Evolutionary conservation across 2,113 vertebrate genomes (phyloP), one percentile per base, ranked within the genome.

Genomic region (Collichthys lucidus): DNA sequence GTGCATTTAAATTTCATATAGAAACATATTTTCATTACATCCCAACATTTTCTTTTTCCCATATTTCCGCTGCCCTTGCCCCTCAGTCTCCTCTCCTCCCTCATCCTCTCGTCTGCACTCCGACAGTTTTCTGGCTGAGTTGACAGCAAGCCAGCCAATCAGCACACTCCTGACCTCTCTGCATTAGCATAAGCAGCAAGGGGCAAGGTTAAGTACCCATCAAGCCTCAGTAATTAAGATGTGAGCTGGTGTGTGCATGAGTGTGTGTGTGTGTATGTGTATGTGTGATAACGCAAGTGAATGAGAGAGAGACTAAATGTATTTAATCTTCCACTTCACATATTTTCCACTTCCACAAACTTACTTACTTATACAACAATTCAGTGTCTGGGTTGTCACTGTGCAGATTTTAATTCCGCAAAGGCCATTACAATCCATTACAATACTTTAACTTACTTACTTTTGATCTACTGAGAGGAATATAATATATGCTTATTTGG

Each of bases 121-220:
- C 20, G 16, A 79, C 83, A 77, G 87, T 78, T 93, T 93, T 94
- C 91, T 85, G 87, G 84, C 90, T 89, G 87, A 92, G 90, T 90
- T 91, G 89, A 89, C 91, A 88, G 87, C 47, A 16, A 92, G 86
- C 88, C 90, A 94, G 90, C 89, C 89, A 92, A 87, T 93, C 89
- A 11, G 80, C 80, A 85, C 83, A 92, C 89, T 80, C 79, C 79
- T 92, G 91, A 94, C 93, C 93, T 89, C 77, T 74, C 72, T 8
- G 73, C 88, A 94, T 93, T 92, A 89, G 92, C 89, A 89, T 91
- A 92, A 94, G 92, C 89, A 93, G 91, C 83, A 85, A 88, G 90
- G 89, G 87, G 84, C 79, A 84, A 92, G 92, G 93, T 92, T 94
- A 94, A 94, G 91, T 92, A 93, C 86, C 91, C 93, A 93, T 94